Evolutionary conservation across 2,797 vertebrate genomes (phyloP).

Genomic region (Aselliscus stoliczkanus): DNA sequence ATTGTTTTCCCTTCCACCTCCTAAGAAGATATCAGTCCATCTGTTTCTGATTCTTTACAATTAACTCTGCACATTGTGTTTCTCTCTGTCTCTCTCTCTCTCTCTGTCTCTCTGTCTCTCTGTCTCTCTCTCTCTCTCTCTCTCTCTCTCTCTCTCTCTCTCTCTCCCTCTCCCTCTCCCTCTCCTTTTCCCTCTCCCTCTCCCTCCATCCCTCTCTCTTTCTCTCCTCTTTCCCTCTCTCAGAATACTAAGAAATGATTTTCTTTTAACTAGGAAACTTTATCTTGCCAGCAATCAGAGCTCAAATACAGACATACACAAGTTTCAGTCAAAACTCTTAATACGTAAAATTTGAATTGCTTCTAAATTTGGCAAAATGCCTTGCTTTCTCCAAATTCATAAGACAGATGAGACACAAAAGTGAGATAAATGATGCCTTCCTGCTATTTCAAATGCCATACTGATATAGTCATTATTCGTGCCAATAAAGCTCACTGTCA

Average conservation of each 20-base stretch:
- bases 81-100: not conserved
- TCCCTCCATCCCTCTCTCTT: not conserved
- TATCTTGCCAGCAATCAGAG: constrained; percentile 54
- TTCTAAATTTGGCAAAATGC: constrained; percentile 70
- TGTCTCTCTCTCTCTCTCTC: not conserved
- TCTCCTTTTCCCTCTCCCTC: not conserved
- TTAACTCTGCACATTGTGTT: not conserved
- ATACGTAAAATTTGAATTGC: constrained; percentile 61
- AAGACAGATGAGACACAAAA: constrained; percentile 68
- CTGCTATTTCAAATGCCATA: constrained; percentile 70
- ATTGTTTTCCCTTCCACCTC: not conserved
- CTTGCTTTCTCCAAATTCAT: constrained; percentile 63
- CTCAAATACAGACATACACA: constrained; percentile 44
- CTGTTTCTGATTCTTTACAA: constrained; percentile 34
- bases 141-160: no score
- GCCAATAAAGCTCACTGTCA: constrained; percentile 73
- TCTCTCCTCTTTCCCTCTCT: not conserved
- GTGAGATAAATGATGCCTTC: constrained; percentile 59
- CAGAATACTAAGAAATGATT: not conserved
- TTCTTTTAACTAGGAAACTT: constrained; percentile 54
- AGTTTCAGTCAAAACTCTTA: constrained; percentile 59
- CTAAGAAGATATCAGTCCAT: not conserved
- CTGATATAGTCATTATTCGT: constrained; percentile 70
- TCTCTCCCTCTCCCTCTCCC: not conserved
- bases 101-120: not conserved